These are phyloP conservation scores for Cosmorhoe ocellata DNA, from an alignment of 2,888 invertebrate species.

Conservation along the genomic window DNA sequence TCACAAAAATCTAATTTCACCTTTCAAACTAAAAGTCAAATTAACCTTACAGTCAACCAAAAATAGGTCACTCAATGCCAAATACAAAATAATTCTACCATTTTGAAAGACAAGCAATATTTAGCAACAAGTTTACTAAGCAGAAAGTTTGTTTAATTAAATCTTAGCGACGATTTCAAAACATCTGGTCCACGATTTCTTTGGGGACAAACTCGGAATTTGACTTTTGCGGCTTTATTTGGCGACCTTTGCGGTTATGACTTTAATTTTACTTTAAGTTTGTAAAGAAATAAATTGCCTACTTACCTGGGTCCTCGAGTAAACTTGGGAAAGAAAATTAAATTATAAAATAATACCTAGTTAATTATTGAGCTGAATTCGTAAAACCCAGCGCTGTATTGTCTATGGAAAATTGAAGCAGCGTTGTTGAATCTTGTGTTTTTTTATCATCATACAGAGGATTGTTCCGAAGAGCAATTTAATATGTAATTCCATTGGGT, in stretches of 20 bases:
- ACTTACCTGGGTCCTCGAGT: constrained; percentile 5
- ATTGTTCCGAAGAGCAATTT: no score
- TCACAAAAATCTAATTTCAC: not conserved
- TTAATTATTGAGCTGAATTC: not conserved
- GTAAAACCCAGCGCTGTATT: no score
- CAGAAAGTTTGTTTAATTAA: constrained; percentile 64
- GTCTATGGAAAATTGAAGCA: no score
- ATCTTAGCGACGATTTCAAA: constrained; percentile 62
- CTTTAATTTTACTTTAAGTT: constrained; percentile 21
- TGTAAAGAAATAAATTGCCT: constrained; percentile 15
- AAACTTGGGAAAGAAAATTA: constrained; percentile 2
- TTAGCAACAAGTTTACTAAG: constrained; percentile 51
- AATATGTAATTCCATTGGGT: no score
- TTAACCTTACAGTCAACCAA: constrained; percentile 4
- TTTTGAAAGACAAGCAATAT: constrained; percentile 42
- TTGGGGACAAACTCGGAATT: constrained; percentile 39
- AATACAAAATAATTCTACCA: constrained; percentile 14
- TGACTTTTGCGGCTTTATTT: constrained; percentile 44
- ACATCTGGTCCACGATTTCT: constrained; percentile 52
- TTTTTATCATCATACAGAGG: no score
- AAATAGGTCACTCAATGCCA: constrained; percentile 18
- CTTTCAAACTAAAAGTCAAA: constrained; percentile 14
- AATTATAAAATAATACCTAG: not conserved
- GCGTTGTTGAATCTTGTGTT: no score
- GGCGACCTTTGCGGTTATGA: constrained; percentile 33